These are phyloP conservation scores for Caenorhabditis japonica DNA, from an alignment of 2,888 invertebrate species.

Conservation along the genomic window DNA sequence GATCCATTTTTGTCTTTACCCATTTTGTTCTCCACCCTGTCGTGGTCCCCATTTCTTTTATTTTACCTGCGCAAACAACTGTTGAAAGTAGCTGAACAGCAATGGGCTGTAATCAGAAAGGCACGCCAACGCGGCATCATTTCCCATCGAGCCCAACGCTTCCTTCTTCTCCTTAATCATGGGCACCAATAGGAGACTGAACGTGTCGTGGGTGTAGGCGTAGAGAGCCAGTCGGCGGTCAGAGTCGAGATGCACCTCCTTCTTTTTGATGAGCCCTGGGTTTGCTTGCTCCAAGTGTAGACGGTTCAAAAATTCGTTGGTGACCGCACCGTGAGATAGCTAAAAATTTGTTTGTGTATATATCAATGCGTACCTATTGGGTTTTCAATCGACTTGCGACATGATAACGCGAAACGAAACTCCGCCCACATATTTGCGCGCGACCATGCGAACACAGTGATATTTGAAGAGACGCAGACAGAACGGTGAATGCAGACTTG, in stretches of 20 bases:
- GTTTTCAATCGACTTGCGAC: too few species aligned
- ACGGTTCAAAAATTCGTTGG: conserved; percentile 75
- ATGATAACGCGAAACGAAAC: too few species aligned
- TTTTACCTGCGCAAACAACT: conserved; percentile 93
- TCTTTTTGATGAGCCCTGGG: conserved; percentile 54
- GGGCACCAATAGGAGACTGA: conserved; percentile 91
- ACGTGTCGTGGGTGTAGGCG: conserved; percentile 94
- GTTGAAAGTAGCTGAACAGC: conserved; percentile 97
- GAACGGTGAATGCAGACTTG: too few species aligned
- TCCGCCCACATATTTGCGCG: too few species aligned
- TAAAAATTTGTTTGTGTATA: conserved; percentile 52
- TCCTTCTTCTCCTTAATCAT: conserved; percentile 98
- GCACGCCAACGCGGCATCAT: conserved; percentile 96
- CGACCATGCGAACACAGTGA: too few species aligned
- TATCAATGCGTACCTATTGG: too few species aligned
- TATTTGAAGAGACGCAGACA: too few species aligned
- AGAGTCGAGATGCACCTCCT: conserved; percentile 78
- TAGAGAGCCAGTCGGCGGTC: conserved; percentile 91
- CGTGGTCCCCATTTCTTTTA: not conserved
- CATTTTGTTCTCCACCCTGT: not conserved
- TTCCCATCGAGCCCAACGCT: conserved; percentile 98
- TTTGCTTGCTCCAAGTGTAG: conserved; percentile 66
- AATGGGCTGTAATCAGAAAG: conserved; percentile 94
- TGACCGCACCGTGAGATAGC: conserved; percentile 76
- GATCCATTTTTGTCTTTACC: too few species aligned